Evolutionary conservation across 2,797 vertebrate genomes (phyloP).

Genomic region (Ctenosaura bakeri): DNA sequence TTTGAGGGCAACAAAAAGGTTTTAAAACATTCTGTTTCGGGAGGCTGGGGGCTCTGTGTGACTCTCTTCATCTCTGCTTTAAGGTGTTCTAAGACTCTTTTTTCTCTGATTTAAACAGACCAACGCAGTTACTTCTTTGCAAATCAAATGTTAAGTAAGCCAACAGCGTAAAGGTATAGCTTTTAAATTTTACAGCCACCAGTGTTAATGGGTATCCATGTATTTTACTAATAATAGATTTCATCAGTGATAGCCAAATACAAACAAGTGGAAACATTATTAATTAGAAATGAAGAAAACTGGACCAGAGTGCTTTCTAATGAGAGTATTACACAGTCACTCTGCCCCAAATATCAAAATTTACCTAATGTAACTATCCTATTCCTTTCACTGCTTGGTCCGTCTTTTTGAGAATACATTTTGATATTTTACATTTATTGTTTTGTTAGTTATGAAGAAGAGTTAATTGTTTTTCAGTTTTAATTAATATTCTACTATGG

Average conservation of each 20-base stretch:
- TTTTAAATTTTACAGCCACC: background rate
- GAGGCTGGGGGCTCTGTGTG: too few relatives aligned
- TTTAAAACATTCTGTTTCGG: too few relatives aligned
- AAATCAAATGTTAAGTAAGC: background rate
- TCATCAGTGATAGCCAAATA: background rate
- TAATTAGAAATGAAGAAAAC: background rate
- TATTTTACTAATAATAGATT: background rate
- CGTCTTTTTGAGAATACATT: background rate
- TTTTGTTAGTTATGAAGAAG: background rate
- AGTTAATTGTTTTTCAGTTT: background rate
- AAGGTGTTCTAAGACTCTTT: too few relatives aligned
- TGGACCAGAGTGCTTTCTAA: background rate
- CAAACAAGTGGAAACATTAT: background rate
- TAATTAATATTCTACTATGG: too few relatives aligned
- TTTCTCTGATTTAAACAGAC: too few relatives aligned
- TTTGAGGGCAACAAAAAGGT: too few relatives aligned
- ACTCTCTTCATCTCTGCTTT: too few relatives aligned
- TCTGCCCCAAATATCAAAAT: background rate
- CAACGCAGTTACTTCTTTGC: too few relatives aligned
- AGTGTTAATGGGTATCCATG: background rate
- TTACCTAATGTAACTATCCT: background rate
- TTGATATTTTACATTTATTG: background rate
- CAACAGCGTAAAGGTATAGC: background rate
- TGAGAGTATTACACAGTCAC: background rate
- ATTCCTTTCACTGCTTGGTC: background rate